Conservation (phyloP, 2,888 invertebrate genomes). For the Diarsia dahlii region DNA sequence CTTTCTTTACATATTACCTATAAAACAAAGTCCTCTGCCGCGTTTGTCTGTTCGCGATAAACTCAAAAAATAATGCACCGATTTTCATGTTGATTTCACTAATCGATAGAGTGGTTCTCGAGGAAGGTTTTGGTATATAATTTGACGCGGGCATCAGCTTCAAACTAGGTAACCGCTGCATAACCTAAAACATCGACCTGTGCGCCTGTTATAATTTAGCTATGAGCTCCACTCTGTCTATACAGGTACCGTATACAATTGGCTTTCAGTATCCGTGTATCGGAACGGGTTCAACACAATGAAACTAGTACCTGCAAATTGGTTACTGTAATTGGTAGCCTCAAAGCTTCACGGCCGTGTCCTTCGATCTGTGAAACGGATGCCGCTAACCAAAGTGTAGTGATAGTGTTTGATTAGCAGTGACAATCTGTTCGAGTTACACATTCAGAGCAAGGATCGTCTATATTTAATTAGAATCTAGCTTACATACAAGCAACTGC, state of each 20-base stretch:
- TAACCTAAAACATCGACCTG: no score
- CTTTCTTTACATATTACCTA: no score
- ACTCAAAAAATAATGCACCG: no score
- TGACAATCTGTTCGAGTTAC: not conserved
- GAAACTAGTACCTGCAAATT: not conserved
- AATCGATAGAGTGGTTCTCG: no score
- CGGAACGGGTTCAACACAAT: not conserved
- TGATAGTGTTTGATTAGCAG: constrained; percentile 9
- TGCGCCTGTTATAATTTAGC: no score
- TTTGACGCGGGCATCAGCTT: no score
- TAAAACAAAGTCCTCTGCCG: no score
- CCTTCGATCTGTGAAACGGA: not conserved
- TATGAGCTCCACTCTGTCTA: not conserved
- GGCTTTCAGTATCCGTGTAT: not conserved
- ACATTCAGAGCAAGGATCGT: not conserved
- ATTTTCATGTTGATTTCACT: no score
- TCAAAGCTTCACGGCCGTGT: constrained; percentile 7
- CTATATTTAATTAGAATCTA: not conserved
- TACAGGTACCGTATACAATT: not conserved
- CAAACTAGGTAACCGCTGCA: no score
- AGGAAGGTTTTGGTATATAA: no score
- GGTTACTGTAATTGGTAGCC: not conserved
- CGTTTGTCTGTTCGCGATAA: no score
- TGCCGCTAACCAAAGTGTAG: not conserved
- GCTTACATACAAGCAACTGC: not conserved